These are phyloP conservation scores for Limnephilus auricula DNA, from an alignment of 2,888 invertebrate species.

Conservation along the genomic window DNA sequence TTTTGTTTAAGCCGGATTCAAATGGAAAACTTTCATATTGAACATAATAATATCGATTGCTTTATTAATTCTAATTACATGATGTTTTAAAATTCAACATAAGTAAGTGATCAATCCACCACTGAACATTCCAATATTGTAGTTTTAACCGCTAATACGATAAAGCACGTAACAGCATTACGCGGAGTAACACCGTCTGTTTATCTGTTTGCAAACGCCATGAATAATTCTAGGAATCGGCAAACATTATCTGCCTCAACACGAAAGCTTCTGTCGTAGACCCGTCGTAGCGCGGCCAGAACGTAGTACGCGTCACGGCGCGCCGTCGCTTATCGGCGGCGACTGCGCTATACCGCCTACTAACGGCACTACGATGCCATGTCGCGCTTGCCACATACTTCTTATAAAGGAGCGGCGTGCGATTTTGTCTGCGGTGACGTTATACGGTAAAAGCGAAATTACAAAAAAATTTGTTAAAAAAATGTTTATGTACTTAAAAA, in stretches of 20 bases:
- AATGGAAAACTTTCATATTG: background rate
- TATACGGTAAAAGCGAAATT: no score
- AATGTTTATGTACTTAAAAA: no score
- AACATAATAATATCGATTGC: no score
- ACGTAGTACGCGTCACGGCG: conserved; percentile 20
- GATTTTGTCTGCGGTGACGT: no score
- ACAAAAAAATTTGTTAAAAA: no score
- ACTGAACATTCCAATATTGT: background rate
- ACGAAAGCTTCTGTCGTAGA: conserved; percentile 39
- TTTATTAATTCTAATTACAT: background rate
- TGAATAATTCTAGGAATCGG: background rate
- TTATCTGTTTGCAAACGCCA: background rate
- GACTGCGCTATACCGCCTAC: background rate
- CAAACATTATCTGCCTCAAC: conserved; percentile 28
- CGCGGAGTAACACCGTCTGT: background rate
- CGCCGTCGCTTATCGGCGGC: conserved; percentile 6
- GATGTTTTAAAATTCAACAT: background rate
- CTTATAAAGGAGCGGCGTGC: no score
- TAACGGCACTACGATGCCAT: no score
- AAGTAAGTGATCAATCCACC: conserved; percentile 21
- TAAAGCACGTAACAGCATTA: background rate
- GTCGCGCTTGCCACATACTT: no score
- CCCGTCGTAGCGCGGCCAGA: background rate
- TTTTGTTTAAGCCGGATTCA: no score
- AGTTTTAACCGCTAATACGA: background rate